phyloP scores from a whole-genome alignment of 2,888 invertebrate species.

The Sycophila texana region DNA sequence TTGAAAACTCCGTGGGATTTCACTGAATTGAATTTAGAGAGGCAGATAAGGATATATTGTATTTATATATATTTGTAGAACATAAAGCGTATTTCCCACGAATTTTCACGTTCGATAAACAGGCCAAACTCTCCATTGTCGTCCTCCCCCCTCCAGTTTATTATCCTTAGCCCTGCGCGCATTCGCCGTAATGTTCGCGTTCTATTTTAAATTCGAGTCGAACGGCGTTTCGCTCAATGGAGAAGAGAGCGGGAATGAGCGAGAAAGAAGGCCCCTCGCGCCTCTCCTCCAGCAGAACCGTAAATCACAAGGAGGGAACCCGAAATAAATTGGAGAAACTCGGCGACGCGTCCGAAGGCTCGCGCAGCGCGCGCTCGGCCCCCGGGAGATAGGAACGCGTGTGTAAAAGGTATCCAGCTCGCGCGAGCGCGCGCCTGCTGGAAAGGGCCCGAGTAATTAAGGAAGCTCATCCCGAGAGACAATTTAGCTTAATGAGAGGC shows the following conservation, averaged over 20 bases:
- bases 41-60: too few relatives aligned
- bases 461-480: conserved; percentile 74
- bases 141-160: too few relatives aligned
- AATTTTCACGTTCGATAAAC: too few relatives aligned
- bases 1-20: too few relatives aligned
- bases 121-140: too few relatives aligned
- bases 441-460: conserved; percentile 71
- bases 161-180: too few relatives aligned
- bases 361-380: neutral
- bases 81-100: too few relatives aligned
- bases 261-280: neutral
- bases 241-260: too few relatives aligned
- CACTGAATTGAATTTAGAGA: too few relatives aligned
- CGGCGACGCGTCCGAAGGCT: neutral
- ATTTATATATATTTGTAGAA: too few relatives aligned
- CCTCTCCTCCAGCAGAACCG: neutral
- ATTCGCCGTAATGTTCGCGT: too few relatives aligned
- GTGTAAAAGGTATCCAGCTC: conserved; percentile 53
- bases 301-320: conserved; percentile 40
- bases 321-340: conserved; percentile 44
- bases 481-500: conserved; percentile 75
- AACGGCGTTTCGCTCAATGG: neutral
- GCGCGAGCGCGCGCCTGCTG: conserved; percentile 19
- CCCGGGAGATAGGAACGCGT: conserved; percentile 52
- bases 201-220: conserved; percentile 20